Evolutionary conservation across 2,113 vertebrate genomes (phyloP), one percentile per base, ranked within the genome.

Genomic region (Bucco capensis): DNA sequence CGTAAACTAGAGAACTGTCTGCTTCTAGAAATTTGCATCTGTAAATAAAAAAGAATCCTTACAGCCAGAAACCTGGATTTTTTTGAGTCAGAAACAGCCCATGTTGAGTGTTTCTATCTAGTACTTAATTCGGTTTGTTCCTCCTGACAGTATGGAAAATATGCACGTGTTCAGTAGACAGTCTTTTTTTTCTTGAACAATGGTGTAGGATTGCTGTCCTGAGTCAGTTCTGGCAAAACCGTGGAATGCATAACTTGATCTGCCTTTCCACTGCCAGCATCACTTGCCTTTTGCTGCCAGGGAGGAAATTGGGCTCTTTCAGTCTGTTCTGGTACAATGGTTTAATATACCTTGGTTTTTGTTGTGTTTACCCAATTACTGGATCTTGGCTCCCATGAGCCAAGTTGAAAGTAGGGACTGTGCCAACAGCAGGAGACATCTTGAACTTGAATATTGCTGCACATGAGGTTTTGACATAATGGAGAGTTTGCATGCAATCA

Each of bases 261-360:
- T 80, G 51, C 64, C 47, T 90, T 71, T 74, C 69, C 57, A 22
- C 40, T 90, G 69, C 56, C 8, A 18, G 24, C 28, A 58, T 81
- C 74, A 22, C 35, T 74, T 71, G 65, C 71, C 57, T 62, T 69
- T 72, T 46, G 44, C 77, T 93, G 88, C 92, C 89, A 84, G 51
- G 77, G 86, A 94, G 92, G 91, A 96, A 95, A 84, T 61, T 35
- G 89, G 77, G 37, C 84, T 4, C 5, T 64, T 94, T 83, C 94
- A 66, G 65, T 86, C 84, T 89, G 65, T 90, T 90, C 89, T 89
- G 83, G 53, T 93, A 84, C 91, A 93, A 69, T 78, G 78, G 61
- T 78, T 93, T 89, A 71, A 88, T 95, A 86, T 81, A 67, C 70
- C 65, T 90, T 51, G 3, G 44, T 67, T 96, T 93, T 54, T 82